Percentiles rank a stretch among this genome's conserved stretches.
Conservation (phyloP, 1,140 invertebrate genomes). For the Zaprionus lachaisei region DNA sequence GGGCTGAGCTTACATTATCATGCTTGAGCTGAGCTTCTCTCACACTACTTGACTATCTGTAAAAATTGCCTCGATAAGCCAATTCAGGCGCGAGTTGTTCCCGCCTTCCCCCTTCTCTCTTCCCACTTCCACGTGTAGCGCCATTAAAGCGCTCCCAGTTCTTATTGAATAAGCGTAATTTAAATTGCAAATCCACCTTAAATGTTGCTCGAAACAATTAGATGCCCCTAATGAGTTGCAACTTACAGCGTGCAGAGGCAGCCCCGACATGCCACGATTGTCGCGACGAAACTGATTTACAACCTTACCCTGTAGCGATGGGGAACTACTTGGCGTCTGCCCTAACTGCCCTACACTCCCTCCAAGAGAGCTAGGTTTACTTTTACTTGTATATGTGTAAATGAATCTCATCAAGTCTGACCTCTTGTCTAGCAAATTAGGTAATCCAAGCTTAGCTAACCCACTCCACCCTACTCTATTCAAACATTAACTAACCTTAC, state of each 20-base stretch:
- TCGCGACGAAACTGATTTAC: background rate
- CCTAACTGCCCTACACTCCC: background rate
- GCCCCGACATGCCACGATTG: background rate
- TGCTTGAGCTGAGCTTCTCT: constrained; percentile 2
- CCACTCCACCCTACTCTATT: no score
- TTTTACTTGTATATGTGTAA: no score
- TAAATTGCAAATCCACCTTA: constrained; percentile 1
- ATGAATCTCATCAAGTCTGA: no score
- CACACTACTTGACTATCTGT: background rate
- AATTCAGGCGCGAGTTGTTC: background rate
- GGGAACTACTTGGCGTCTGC: background rate
- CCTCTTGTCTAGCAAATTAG: no score
- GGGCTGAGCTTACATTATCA: background rate
- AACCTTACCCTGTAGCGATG: background rate
- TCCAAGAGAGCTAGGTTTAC: no score
- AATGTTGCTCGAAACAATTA: constrained; percentile 3
- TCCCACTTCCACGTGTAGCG: background rate
- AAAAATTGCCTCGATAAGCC: constrained; percentile 7
- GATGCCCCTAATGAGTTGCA: background rate
- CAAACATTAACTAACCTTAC: no score
- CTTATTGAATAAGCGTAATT: constrained; percentile 5
- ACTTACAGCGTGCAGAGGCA: background rate
- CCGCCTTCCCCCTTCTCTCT: background rate
- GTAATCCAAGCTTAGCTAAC: no score
- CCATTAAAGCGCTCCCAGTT: background rate